Evolutionary conservation across 2,888 invertebrate genomes (phyloP), one percentile per base, ranked within the genome.

Genomic region (Apotomis betuletana): DNA sequence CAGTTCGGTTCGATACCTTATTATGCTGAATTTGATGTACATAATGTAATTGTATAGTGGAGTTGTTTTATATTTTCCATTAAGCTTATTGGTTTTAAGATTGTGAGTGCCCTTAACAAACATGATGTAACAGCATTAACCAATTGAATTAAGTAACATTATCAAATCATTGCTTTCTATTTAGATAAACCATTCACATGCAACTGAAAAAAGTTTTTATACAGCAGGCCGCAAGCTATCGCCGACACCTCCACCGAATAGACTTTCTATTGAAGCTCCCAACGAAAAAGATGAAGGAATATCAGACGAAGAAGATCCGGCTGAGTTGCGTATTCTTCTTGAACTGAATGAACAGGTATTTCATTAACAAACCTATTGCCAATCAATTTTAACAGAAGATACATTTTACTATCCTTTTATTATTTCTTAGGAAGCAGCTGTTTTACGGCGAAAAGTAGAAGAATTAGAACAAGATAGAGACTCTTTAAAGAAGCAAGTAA

Each of bases 261-360:
- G 95, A 83, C 92, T 96, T 70, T 94, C 95, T 15, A 95, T 95
- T 78, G 95, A 96, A 80, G 94, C 94, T 60, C 87, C 93, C 60
- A 94, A 95, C 76, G 96, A 96, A 81, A 96, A 96, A 82, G 95
- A 96, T 82, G 96, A 96, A 83, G 95, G 96, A 67, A 95, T 95
- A 75, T 95, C 96, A 8, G 96, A 96, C 81, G 95, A 96, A 82
- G 97, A 97, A 79, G 97, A 97, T 88, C 95, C 96, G 12, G 95
- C 96, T 27, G 98, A 98, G 87, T 89, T 98, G 73, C 95, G 97
- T 81, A 94, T 98, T 55, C 95, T 98, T 77, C 91, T 98, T 67
- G 98, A 98, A 88, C 94, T 98, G 62, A 97, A 97, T 84, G 98
- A 98, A 89, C 97, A 97, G 93, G 95, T 95, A 87, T 9, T 41